Evolutionary conservation across 2,113 vertebrate species (phyloP).

Genomic region (Rafetus swinhoei): DNA sequence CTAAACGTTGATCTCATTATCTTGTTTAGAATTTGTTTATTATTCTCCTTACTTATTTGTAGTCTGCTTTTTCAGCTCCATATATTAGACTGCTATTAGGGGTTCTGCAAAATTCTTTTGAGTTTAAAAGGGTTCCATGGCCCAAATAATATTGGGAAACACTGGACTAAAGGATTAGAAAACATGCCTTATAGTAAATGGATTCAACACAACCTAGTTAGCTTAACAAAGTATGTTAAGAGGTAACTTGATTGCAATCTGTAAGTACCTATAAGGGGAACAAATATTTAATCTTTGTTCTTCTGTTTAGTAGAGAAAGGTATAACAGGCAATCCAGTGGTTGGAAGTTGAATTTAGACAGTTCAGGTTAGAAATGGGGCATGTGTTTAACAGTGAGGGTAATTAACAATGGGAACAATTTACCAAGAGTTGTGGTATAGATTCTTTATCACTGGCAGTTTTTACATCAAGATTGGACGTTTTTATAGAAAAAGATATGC

Average conservation of each 20-base stretch:
- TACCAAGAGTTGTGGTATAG: background rate
- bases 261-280: background rate
- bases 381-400: background rate
- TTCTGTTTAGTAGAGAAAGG: background rate
- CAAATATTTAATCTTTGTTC: background rate
- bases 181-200: background rate
- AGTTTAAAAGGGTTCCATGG: too few relatives aligned
- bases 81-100: too few relatives aligned
- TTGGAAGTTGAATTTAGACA: background rate
- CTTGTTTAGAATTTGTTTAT: too few relatives aligned
- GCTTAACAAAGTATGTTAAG: background rate
- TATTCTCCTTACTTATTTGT: too few relatives aligned
- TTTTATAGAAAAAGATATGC: background rate
- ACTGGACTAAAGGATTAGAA: background rate
- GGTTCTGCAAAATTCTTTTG: too few relatives aligned
- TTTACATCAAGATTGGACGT: background rate
- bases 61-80: too few relatives aligned
- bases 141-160: too few relatives aligned
- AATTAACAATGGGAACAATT: background rate
- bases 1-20: too few relatives aligned
- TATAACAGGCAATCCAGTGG: background rate
- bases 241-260: background rate
- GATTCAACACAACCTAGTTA: background rate
- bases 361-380: background rate
- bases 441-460: background rate